Evolutionary conservation across 2,888 invertebrate species (phyloP), one percentile per base, ranked within the genome.

Genomic region (Carterocephalus palaemon): DNA sequence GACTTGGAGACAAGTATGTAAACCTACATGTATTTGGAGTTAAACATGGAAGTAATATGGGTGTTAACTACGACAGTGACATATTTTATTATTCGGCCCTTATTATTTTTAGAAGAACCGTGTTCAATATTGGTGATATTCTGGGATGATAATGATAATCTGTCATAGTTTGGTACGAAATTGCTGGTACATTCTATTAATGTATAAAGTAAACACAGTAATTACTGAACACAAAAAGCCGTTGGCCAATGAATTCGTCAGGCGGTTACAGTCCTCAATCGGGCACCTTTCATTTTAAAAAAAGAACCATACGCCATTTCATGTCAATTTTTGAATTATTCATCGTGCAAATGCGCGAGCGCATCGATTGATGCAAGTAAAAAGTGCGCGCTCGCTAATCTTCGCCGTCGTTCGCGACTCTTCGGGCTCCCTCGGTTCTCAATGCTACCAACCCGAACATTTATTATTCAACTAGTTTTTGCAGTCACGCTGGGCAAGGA

Each of bases 251-350:
- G 85, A 85, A 85, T 84, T 86, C 85, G 86, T 86, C 86, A 85
- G 84, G 74, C 84, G 84, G 84, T 85, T 85, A 84, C 86, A 85
- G 83, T 84, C 79, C 84, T 85, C 86, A 86, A 86, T 86, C 85
- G 86, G 81, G 84, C 86, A 85, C 86, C 86, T 85, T 86, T 83
- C 80, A 77, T 82, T 83, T 66, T 70, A 80, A 83, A 84, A 84
- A 86, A 85, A 83, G 81, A 81, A 81, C 83, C 83, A 84, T 85
- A 85, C 86, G 86, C 85, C 84, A 86, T 85, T 86, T 86, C 85
- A 86, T 86, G 86, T 85, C 86, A 85, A 84, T 84, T 85, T 84
- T 82, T 86, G 86, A 86, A 86, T 86, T 82, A 86, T 86, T 86
- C 86, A 86, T 86, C 65, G 82, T 78, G 82, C 83, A 84, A 85